Evolutionary conservation across 35 echinoderm and acorn worm species (phyloP).

Genomic region (Lytechinus variegatus): DNA sequence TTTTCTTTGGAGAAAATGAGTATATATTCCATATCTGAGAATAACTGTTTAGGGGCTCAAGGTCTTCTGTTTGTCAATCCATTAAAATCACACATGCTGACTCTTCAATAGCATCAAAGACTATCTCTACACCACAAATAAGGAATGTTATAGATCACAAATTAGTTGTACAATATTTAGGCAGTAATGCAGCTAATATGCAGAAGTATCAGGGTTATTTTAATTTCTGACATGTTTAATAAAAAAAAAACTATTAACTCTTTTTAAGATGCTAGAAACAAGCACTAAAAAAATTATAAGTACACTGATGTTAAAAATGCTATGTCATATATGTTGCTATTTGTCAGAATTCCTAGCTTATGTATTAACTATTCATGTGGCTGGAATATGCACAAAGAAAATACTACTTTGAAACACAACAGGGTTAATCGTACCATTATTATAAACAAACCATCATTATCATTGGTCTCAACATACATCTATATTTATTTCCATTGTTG

Average conservation of each 20-base stretch:
- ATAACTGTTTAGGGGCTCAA: too few species aligned
- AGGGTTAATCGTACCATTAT: not conserved
- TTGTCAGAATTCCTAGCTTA: not conserved
- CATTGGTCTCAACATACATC: not conserved
- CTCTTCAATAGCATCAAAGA: not conserved
- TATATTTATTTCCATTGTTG: not conserved
- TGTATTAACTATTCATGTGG: not conserved
- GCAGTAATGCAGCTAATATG: not conserved
- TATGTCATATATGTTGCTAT: not conserved
- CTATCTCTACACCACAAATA: not conserved
- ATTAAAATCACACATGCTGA: not conserved
- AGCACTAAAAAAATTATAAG: too few species aligned
- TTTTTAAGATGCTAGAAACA: not conserved
- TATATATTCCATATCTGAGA: too few species aligned
- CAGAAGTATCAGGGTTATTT: not conserved
- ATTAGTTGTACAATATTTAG: not conserved
- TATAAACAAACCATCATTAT: not conserved
- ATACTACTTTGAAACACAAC: not conserved
- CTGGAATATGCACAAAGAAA: not conserved
- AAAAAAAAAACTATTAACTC: not conserved
- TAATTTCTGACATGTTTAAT: not conserved
- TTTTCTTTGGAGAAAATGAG: too few species aligned
- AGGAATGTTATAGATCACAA: not conserved
- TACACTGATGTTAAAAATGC: not conserved
- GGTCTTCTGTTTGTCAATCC: too few species aligned